Conservation (phyloP, 2,888 invertebrate species). For the Reticulitermes lucifugus region DNA sequence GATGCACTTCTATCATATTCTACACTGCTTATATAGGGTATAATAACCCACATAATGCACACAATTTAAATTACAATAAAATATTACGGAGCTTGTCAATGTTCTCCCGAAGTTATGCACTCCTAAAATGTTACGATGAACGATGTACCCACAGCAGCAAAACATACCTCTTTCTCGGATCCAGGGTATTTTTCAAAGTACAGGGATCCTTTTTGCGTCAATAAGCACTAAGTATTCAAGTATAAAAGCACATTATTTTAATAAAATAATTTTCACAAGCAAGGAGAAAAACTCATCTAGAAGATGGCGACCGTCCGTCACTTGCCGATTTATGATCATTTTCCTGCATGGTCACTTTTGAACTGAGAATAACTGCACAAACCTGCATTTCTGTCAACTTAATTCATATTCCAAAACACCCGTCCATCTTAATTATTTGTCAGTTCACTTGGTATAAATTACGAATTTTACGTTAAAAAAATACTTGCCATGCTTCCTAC, state of each 20-base stretch:
- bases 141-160: slow-evolving; percentile 32
- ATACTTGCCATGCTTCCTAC: slow-evolving; percentile 50
- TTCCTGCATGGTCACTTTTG: slow-evolving; percentile 50
- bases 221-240: slow-evolving; percentile 45
- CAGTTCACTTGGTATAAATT: slow-evolving; percentile 20
- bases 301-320: slow-evolving; percentile 71
- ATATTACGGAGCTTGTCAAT: slow-evolving; percentile 38
- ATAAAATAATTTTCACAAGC: slow-evolving; percentile 57
- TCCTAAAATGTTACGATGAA: slow-evolving; percentile 44
- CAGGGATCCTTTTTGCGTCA: slow-evolving; percentile 44
- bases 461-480: slow-evolving; percentile 35
- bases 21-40: slow-evolving; percentile 27
- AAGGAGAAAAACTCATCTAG: slow-evolving; percentile 67
- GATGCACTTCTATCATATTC: slow-evolving; percentile 32
- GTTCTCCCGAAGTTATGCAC: slow-evolving; percentile 41
- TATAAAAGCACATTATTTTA: slow-evolving; percentile 50
- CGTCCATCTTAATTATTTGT: slow-evolving; percentile 14
- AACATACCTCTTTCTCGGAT: slow-evolving; percentile 52
- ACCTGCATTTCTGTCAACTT: slow-evolving; percentile 37
- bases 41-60: slow-evolving; percentile 35
- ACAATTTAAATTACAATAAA: slow-evolving; percentile 39
- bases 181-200: slow-evolving; percentile 48
- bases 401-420: not conserved
- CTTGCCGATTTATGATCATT: slow-evolving; percentile 59
- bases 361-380: slow-evolving; percentile 38